A percentile compares a stretch with the other conserved stretches of the same genome.
Conservation (phyloP, 2,113 vertebrate genomes). For the Ochotona curzoniae region DNA sequence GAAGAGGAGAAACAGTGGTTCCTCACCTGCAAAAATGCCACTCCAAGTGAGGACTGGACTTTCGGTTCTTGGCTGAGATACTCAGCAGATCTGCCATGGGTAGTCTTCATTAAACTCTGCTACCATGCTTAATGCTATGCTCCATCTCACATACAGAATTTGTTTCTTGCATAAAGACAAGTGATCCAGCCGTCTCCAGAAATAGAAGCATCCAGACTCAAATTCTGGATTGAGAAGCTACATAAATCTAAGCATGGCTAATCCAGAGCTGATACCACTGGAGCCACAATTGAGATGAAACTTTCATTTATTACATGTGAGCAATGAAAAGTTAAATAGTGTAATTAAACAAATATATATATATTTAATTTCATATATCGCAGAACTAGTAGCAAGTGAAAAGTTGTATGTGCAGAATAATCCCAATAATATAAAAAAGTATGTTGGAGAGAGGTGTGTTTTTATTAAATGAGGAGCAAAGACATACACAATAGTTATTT, state of each 20-base stretch:
- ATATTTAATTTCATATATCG: not conserved
- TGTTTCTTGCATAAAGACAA: too few relatives aligned
- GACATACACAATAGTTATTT: not conserved
- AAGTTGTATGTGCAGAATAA: not conserved
- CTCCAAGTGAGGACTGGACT: too few relatives aligned
- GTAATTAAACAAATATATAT: not conserved
- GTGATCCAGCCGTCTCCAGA: too few relatives aligned
- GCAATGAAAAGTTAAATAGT: not conserved
- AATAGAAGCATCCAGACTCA: too few relatives aligned
- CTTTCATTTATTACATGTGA: not conserved
- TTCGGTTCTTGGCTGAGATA: too few relatives aligned
- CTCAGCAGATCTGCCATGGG: too few relatives aligned
- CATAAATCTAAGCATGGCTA: not conserved
- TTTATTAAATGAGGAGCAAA: not conserved
- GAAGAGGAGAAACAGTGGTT: too few relatives aligned
- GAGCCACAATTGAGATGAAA: not conserved
- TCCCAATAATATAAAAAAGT: not conserved
- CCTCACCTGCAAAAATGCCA: too few relatives aligned
- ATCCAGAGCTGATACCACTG: not conserved
- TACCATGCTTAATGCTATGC: too few relatives aligned
- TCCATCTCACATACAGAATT: too few relatives aligned
- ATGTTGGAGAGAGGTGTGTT: not conserved
- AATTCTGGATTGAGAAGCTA: not conserved
- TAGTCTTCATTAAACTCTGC: too few relatives aligned
- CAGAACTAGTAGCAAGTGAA: not conserved